Base-by-base conservation (phyloP, 2,888 invertebrate species). In the Coenonympha arcania region DNA sequence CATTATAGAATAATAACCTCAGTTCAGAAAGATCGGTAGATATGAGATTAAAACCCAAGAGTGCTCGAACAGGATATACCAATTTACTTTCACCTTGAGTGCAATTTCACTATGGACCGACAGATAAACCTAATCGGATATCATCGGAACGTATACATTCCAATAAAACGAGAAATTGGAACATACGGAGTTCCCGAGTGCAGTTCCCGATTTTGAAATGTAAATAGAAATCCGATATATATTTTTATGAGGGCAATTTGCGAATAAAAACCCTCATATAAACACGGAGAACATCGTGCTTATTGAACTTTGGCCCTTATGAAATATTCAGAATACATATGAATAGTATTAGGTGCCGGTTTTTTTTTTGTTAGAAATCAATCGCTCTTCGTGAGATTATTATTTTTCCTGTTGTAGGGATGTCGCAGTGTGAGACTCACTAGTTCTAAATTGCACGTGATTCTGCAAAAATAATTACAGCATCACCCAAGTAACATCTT, bases 221-320 rank as follows among this genome's bases (percentile, higher is more conserved):
- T 37, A 37, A 37, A 37, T 37, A 13, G 37, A 37, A 37, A 19
- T 20, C 22, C 37, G 37, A 37, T 37, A n/a, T n/a, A 37, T 37
- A 37, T 37, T 37, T 37, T 37, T 37, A 37, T 37, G 37, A 37
- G 20, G 22, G 15, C 37, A 37, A 37, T 37, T 37, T 37, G 37
- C 22, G 15, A 37, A 37, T 20, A 22, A 20, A 22, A 22, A 37
- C 37, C 22, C 13, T 22, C 37, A 22, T 37, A 37, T 37, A 37
- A 22, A 37, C 22, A 37, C 22, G 15, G 22, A 37, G 22, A 37
- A 22, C 22, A 22, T 37, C 6, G 22, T 13, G 20, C 37, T 22
- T 37, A 37, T 37, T 37, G 37, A 37, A 22, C 37, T 37, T 22
- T 22, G 37, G 6, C 20, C 20, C 13, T 13, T 22, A 37, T 37